These are phyloP conservation scores for Scartelaos histophorus DNA, from an alignment of 2,113 vertebrate genomes.

Conservation along the genomic window DNA sequence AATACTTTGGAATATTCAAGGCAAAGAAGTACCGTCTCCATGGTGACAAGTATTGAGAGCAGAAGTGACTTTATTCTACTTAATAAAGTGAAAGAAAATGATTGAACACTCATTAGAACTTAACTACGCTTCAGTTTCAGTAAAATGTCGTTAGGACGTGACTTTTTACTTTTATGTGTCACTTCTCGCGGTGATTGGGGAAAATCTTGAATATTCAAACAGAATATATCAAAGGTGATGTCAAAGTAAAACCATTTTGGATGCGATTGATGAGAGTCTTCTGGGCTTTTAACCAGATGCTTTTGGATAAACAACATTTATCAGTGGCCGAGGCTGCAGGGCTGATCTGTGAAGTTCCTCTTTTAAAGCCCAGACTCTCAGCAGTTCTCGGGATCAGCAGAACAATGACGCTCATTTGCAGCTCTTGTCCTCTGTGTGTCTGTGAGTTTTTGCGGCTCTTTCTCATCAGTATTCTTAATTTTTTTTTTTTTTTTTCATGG, in stretches of 20 bases:
- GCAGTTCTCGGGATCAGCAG: neutral
- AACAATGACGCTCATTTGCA: neutral
- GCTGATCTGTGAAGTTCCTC: neutral
- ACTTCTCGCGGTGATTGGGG: neutral
- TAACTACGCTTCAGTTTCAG: too few species aligned
- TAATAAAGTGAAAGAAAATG: too few species aligned
- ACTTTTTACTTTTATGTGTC: neutral
- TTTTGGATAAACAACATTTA: neutral
- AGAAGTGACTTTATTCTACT: too few species aligned
- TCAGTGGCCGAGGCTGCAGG: neutral
- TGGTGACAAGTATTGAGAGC: too few species aligned
- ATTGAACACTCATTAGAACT: too few species aligned
- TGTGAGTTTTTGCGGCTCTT: neutral
- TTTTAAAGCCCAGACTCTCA: neutral
- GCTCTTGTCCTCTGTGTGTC: neutral
- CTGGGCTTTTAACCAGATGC: constrained; percentile 2
- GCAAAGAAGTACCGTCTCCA: too few species aligned
- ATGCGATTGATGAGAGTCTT: neutral
- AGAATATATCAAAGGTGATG: neutral
- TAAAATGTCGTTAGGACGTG: too few species aligned
- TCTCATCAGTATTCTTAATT: neutral
- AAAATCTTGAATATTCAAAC: neutral
- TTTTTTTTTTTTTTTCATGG: neutral
- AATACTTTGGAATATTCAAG: too few species aligned
- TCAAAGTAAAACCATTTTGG: neutral